These are phyloP conservation scores for Drosophila pegasa DNA, from an alignment of 2,888 invertebrate genomes.

Conservation along the genomic window DNA sequence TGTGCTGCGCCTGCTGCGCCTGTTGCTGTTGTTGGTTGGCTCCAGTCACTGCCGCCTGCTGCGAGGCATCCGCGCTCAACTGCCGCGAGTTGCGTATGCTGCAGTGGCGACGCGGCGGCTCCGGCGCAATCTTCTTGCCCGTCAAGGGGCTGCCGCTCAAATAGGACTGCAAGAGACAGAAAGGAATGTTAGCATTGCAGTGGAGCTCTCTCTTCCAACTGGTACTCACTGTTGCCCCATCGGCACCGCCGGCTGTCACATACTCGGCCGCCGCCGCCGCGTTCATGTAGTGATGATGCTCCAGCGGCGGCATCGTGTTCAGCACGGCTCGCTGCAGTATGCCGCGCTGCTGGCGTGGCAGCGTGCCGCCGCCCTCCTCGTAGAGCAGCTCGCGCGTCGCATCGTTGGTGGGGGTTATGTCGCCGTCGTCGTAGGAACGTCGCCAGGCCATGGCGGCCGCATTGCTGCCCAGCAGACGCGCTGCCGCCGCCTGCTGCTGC, in stretches of 20 bases:
- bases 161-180: conserved; percentile 84
- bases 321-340: conserved; percentile 83
- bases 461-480: conserved; percentile 79
- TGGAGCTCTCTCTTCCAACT: background rate
- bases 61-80: conserved; percentile 51
- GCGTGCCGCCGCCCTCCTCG: conserved; percentile 91
- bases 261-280: conserved; percentile 84
- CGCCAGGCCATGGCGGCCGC: conserved; percentile 87
- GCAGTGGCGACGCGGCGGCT: conserved; percentile 91
- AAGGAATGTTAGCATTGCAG: background rate
- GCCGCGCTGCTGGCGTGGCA: conserved; percentile 91
- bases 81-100: conserved; percentile 84
- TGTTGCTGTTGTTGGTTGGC: conserved; percentile 40
- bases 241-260: conserved; percentile 71
- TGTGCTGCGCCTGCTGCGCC: conserved; percentile 48
- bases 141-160: conserved; percentile 90
- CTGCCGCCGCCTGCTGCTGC: conserved; percentile 67
- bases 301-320: conserved; percentile 83
- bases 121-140: conserved; percentile 91
- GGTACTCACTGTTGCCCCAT: conserved; percentile 57
- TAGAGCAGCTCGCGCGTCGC: conserved; percentile 83
- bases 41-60: conserved; percentile 50
- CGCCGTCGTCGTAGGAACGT: conserved; percentile 94
- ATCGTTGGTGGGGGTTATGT: conserved; percentile 95
- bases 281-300: conserved; percentile 84